A percentile compares a stretch with the other conserved stretches of the same genome.
Conservation (phyloP, 2,888 invertebrate species). For the Chironomus tentans region DNA sequence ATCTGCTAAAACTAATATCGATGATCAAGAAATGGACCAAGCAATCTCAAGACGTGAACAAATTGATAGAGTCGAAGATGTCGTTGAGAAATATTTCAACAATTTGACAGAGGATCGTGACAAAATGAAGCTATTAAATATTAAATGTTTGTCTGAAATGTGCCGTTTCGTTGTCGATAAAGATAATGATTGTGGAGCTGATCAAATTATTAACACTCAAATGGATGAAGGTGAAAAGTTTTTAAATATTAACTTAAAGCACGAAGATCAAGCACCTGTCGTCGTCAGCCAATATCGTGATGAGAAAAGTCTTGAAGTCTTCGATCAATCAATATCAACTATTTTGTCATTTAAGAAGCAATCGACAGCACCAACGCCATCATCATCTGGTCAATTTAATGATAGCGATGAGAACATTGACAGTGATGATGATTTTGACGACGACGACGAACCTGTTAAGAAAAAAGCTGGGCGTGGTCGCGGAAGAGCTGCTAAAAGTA, state of each 20-base stretch:
- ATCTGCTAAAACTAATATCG: conserved; percentile 32
- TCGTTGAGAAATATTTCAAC: conserved; percentile 53
- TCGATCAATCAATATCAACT: background rate
- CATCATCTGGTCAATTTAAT: background rate
- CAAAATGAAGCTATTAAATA: conserved; percentile 60
- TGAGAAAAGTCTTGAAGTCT: background rate
- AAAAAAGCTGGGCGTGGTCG: background rate
- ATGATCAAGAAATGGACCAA: conserved; percentile 32
- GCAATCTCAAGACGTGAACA: conserved; percentile 34
- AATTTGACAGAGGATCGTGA: conserved; percentile 44
- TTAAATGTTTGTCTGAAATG: conserved; percentile 68
- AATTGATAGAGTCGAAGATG: conserved; percentile 46
- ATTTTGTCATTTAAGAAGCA: conserved; percentile 29
- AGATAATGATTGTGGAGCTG: conserved; percentile 48
- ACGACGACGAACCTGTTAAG: background rate
- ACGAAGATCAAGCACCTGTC: conserved; percentile 34
- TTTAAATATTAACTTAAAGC: conserved; percentile 44
- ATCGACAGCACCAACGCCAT: background rate
- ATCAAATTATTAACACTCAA: conserved; percentile 51
- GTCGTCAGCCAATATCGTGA: background rate
- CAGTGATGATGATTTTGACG: background rate
- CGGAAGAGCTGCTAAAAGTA: background rate
- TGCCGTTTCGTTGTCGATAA: conserved; percentile 57
- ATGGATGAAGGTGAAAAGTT: conserved; percentile 45
- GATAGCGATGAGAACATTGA: background rate